phyloP scores from a whole-genome alignment of 2,113 vertebrate genomes.

The Motacilla alba region DNA sequence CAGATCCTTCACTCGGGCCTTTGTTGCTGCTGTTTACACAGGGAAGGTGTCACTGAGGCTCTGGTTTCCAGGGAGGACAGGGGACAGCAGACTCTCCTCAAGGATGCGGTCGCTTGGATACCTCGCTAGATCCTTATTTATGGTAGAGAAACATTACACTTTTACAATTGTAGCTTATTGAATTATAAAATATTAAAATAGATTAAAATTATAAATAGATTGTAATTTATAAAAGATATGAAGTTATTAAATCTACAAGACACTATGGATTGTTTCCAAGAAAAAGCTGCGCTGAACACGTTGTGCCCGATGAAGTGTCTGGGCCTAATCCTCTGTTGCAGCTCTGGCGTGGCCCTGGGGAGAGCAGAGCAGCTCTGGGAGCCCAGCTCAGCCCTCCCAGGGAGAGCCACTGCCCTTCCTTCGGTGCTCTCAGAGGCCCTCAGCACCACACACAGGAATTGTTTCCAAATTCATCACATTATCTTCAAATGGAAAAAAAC shows the following conservation, averaged over 20 bases:
- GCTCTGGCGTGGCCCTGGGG: rapidly evolving
- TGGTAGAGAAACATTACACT: background rate
- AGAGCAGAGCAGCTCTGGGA: background rate
- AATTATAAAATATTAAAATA: background rate
- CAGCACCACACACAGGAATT: background rate
- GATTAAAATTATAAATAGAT: background rate
- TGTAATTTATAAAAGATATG: background rate
- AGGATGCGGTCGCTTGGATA: background rate
- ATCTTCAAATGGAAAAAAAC: too few species aligned
- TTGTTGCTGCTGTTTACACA: background rate
- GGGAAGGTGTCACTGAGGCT: background rate
- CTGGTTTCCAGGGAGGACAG: background rate
- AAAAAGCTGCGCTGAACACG: background rate
- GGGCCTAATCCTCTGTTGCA: background rate
- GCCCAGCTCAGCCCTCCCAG: background rate
- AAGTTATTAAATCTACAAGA: background rate
- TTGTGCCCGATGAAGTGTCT: background rate
- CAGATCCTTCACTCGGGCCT: background rate
- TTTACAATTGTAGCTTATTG: background rate
- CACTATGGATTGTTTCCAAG: background rate
- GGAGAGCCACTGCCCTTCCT: background rate
- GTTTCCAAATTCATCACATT: background rate
- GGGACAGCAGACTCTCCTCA: background rate
- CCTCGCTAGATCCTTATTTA: background rate
- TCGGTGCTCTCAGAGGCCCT: background rate